These are phyloP conservation scores for Sinocyclocheilus maitianheensis DNA, from an alignment of 2,113 vertebrate genomes.

Conservation along the genomic window DNA sequence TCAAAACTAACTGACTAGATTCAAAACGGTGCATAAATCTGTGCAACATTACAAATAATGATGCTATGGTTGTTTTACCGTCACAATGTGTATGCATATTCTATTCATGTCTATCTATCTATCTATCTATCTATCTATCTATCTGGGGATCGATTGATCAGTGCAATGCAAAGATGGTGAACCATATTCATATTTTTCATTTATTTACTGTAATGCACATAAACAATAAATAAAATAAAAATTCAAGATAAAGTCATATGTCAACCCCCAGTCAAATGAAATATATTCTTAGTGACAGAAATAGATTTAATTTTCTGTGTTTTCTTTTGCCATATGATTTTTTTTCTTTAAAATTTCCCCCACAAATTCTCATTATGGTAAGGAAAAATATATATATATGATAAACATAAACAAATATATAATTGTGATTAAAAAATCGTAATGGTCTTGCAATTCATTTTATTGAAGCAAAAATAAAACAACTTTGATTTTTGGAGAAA, in stretches of 20 bases:
- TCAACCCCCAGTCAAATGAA: no score
- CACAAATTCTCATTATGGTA: background rate
- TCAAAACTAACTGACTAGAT: background rate
- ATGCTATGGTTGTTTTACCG: no score
- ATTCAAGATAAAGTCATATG: no score
- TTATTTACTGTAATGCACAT: background rate
- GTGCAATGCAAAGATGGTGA: no score
- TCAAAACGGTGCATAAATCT: background rate
- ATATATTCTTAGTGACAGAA: no score
- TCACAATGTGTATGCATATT: background rate
- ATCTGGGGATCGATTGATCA: no score
- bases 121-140: background rate
- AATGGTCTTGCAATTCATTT: background rate
- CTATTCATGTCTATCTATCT: background rate
- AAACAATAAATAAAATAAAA: no score
- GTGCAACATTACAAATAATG: background rate
- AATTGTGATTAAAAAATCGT: background rate
- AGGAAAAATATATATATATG: background rate
- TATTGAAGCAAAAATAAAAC: background rate
- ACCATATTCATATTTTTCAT: background rate
- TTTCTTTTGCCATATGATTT: background rate
- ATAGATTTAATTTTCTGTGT: background rate
- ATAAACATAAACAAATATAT: background rate
- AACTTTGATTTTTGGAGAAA: background rate
- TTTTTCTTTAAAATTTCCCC: background rate